Evolutionary conservation across 2,113 vertebrate genomes (phyloP).

Genomic region (Aegypius monachus): DNA sequence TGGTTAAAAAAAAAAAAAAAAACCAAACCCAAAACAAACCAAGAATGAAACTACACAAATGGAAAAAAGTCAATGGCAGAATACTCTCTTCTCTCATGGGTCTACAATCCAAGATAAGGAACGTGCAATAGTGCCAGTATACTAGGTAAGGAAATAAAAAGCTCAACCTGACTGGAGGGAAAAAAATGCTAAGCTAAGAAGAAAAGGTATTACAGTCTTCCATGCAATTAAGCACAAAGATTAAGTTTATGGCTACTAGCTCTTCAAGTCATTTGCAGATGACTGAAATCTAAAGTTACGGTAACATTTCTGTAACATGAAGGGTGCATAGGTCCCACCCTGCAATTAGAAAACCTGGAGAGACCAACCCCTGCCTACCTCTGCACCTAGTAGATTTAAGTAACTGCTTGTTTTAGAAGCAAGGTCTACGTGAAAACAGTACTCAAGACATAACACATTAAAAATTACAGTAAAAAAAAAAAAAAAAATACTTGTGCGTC

Average conservation of each 20-base stretch:
- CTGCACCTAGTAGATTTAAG: neutral
- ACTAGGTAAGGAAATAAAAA: neutral
- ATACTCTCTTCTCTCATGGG: neutral
- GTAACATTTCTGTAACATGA: neutral
- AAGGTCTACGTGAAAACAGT: neutral
- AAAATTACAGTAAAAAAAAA: neutral
- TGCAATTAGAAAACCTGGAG: neutral
- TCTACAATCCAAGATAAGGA: neutral
- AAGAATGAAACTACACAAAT: neutral
- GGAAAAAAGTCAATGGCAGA: neutral
- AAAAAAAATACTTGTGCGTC: neutral
- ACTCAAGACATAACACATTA: neutral
- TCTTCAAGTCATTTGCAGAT: neutral
- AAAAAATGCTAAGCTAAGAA: neutral
- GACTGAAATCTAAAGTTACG: neutral
- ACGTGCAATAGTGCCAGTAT: neutral
- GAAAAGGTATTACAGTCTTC: neutral
- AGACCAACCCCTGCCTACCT: neutral
- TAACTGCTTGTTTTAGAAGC: neutral
- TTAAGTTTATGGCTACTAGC: neutral
- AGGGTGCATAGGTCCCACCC: neutral
- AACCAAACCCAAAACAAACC: too few species aligned
- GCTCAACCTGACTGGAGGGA: neutral
- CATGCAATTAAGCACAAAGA: neutral
- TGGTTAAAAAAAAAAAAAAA: neutral